These are phyloP conservation scores for Manis crassicaudata DNA, from an alignment of 2,797 vertebrate genomes.

Conservation along the genomic window DNA sequence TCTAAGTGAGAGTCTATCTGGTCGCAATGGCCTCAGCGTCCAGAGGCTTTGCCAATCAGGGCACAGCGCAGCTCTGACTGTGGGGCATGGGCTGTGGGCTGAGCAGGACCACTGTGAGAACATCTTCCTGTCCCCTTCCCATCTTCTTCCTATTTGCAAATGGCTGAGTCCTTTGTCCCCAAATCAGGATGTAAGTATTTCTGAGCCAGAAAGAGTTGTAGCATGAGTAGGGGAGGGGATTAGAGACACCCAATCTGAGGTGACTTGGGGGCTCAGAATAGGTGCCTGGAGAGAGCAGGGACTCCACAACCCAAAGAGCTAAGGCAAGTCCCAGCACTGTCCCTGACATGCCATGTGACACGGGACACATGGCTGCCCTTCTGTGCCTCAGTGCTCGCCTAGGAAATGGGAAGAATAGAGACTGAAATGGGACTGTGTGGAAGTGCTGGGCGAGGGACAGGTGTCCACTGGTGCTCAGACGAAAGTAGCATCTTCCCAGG, in stretches of 20 bases:
- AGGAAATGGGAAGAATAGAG: neutral
- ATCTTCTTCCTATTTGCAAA: neutral
- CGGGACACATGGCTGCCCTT: neutral
- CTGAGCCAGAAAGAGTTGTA: neutral
- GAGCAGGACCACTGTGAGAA: neutral
- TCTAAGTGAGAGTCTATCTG: neutral
- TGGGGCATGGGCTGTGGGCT: too few relatives aligned
- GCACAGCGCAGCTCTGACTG: neutral
- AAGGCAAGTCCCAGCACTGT: neutral
- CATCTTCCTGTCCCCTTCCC: neutral
- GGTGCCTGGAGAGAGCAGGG: neutral
- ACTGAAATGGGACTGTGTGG: too few relatives aligned
- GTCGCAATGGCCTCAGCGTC: too few relatives aligned
- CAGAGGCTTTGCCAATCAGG: neutral
- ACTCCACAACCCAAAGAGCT: neutral
- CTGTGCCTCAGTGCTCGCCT: neutral
- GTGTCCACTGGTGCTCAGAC: accelerated
- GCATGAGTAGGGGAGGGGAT: neutral
- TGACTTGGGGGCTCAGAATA: neutral
- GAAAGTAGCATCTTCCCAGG: accelerated
- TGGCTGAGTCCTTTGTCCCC: neutral
- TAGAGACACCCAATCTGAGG: neutral
- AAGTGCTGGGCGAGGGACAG: accelerated
- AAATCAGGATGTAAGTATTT: neutral
- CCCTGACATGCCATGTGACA: accelerated